phyloP scores from a whole-genome alignment of 2,888 invertebrate species.

The Corbicula japonica region DNA sequence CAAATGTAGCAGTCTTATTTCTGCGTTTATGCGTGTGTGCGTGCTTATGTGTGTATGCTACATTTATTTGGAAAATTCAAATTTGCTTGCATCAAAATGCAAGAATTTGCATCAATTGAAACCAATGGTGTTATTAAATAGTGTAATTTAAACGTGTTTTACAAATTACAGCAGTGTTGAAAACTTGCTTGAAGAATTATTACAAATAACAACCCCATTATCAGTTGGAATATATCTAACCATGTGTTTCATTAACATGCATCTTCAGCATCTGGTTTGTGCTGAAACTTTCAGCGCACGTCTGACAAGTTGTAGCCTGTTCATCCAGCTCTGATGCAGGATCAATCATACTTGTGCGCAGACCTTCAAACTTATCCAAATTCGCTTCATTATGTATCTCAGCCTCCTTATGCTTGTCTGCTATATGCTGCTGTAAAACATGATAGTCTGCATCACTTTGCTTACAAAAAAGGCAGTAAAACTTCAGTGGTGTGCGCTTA shows the following conservation, averaged over 20 bases:
- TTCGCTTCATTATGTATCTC: background rate
- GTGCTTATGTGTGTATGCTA: no score
- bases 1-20: no score
- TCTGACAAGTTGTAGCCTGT: slow-evolving; percentile 18
- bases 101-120: no score
- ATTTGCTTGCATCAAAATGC: no score
- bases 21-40: no score
- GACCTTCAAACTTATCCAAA: background rate
- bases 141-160: no score
- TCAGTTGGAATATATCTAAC: slow-evolving; percentile 18
- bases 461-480: slow-evolving; percentile 43
- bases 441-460: background rate
- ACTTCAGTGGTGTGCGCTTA: slow-evolving; percentile 15
- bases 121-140: no score
- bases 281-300: slow-evolving; percentile 27
- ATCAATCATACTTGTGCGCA: slow-evolving; percentile 20
- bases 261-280: slow-evolving; percentile 23
- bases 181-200: background rate
- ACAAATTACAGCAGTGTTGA: no score
- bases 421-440: slow-evolving; percentile 27
- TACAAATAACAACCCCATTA: no score
- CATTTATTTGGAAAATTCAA: no score
- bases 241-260: slow-evolving; percentile 49
- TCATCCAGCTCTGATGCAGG: slow-evolving; percentile 13
- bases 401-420: slow-evolving; percentile 16